Percentiles rank a stretch among this genome's conserved stretches.
These are phyloP conservation scores for Diogma glabrata DNA, from an alignment of 2,888 invertebrate genomes.

Conservation along the genomic window DNA sequence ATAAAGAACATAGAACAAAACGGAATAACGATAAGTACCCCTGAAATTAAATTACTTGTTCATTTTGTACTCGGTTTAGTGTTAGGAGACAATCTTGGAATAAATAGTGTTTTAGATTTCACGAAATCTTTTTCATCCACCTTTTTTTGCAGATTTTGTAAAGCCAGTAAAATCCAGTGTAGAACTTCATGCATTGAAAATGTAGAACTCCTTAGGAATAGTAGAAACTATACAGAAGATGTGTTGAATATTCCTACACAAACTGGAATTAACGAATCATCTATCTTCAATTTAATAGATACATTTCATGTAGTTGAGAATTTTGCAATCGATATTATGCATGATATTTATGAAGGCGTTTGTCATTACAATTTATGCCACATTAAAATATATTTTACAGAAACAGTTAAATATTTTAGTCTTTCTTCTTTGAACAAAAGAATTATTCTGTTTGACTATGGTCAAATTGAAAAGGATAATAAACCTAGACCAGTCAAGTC, in stretches of 20 bases:
- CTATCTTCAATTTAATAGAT: neutral
- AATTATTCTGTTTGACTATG: neutral
- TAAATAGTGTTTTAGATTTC: neutral
- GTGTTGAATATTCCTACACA: neutral
- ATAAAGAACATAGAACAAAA: neutral
- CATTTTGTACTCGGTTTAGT: neutral
- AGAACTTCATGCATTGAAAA: too few relatives aligned
- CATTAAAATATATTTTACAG: neutral
- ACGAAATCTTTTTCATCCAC: too few relatives aligned
- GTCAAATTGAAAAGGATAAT: neutral
- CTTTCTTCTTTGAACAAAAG: neutral
- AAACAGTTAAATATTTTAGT: neutral
- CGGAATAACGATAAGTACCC: neutral
- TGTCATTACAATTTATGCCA: neutral
- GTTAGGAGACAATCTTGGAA: neutral
- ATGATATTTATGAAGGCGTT: conserved; percentile 1
- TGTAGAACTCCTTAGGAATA: too few relatives aligned
- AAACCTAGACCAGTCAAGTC: neutral
- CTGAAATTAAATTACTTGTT: neutral
- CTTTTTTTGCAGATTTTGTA: too few relatives aligned
- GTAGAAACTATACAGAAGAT: too few relatives aligned
- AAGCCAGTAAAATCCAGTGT: too few relatives aligned
- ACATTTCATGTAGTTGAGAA: neutral
- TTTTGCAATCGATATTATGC: neutral
- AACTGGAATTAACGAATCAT: neutral